Percentiles rank a stretch among this genome's conserved stretches.
Evolutionary conservation across 2,113 vertebrate species (phyloP).

Genomic region (Perccottus glenii): DNA sequence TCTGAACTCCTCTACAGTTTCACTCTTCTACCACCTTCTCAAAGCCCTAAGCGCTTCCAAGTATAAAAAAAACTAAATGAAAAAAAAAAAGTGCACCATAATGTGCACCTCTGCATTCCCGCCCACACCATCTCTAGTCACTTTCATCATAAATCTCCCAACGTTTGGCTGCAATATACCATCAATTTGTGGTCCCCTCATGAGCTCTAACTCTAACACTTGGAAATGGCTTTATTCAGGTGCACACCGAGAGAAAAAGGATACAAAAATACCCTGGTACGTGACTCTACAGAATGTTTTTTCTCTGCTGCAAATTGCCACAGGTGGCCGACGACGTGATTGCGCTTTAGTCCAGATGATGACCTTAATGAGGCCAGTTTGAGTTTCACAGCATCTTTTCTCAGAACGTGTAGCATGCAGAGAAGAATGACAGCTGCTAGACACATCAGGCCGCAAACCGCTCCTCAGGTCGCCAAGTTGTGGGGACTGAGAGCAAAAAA

Average conservation of each 20-base stretch:
- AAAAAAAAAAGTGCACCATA: conserved; percentile 25
- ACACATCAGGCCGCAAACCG: conserved; percentile 34
- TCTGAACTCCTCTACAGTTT: conserved; percentile 35
- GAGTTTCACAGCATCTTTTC: conserved; percentile 43
- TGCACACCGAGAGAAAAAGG: conserved; percentile 36
- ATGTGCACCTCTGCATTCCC: conserved; percentile 57
- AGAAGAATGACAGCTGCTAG: conserved; percentile 47
- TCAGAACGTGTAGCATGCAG: conserved; percentile 20
- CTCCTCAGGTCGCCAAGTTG: background rate
- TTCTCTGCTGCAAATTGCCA: conserved; percentile 17
- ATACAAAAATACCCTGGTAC: conserved; percentile 14
- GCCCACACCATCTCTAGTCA: conserved; percentile 58
- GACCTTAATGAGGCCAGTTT: conserved; percentile 57
- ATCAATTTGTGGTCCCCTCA: conserved; percentile 68
- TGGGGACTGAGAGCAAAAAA: too few relatives aligned
- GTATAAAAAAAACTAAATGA: conserved; percentile 18
- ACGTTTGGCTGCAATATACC: conserved; percentile 44
- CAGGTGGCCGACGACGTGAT: conserved; percentile 63
- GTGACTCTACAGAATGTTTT: conserved; percentile 23
- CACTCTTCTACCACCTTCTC: conserved; percentile 29
- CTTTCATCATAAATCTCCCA: conserved; percentile 66
- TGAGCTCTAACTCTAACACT: conserved; percentile 51
- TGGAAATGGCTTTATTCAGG: conserved; percentile 48
- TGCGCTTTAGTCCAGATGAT: conserved; percentile 63
- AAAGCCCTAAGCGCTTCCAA: conserved; percentile 38